Conservation (phyloP, 2,797 vertebrate genomes). For the Danio kyathit region DNA sequence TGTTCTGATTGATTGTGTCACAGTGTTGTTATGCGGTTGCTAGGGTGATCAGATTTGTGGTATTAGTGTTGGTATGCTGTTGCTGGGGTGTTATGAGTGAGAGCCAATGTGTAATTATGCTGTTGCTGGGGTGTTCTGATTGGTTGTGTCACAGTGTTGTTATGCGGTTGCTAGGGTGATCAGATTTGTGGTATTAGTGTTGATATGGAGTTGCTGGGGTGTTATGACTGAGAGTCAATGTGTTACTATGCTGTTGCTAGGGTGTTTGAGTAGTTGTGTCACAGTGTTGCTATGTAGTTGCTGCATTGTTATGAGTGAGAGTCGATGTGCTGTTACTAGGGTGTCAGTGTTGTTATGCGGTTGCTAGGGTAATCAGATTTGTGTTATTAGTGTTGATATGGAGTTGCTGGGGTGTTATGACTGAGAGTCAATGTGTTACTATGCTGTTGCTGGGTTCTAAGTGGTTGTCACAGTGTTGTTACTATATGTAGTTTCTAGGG, state of each 20-base stretch:
- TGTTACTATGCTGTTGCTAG: neutral
- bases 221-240: too few species aligned
- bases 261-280: neutral
- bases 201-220: too few species aligned
- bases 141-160: too few species aligned
- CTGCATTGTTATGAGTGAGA: too few species aligned
- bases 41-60: neutral
- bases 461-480: too few species aligned
- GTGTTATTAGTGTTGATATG: neutral
- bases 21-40: neutral
- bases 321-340: too few species aligned
- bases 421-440: neutral
- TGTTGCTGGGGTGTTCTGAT: too few species aligned
- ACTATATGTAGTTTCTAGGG: neutral
- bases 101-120: neutral
- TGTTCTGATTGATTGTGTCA: neutral
- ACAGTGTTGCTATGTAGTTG: neutral
- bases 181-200: neutral
- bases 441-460: too few species aligned
- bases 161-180: neutral
- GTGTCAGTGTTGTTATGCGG: neutral
- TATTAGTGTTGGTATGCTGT: neutral
- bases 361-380: neutral
- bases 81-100: neutral
- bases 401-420: neutral